Evolutionary conservation across 2,888 invertebrate species (phyloP).

Genomic region (Torymus aiolomorphi): DNA sequence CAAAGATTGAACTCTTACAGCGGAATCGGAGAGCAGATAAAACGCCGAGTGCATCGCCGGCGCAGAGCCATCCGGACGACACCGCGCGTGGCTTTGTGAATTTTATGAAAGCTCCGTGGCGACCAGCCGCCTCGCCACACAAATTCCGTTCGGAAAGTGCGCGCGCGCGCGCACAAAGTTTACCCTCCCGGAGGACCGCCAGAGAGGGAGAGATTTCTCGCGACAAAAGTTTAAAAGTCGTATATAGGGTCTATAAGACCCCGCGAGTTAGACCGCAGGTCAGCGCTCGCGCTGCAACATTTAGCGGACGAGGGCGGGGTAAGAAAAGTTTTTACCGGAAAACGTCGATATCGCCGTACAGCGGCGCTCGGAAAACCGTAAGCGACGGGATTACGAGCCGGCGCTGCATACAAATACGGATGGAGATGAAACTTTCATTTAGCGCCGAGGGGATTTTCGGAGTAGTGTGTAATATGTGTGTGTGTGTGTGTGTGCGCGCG

Average conservation of each 20-base stretch:
- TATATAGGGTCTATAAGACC: no score
- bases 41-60: constrained; percentile 11
- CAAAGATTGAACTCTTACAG: no score
- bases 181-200: background rate
- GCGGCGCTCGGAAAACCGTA: constrained; percentile 59
- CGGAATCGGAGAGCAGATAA: constrained; percentile 1
- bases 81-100: no score
- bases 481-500: no score
- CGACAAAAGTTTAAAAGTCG: constrained; percentile 64
- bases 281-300: background rate
- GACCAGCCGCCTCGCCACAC: background rate
- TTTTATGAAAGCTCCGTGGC: background rate
- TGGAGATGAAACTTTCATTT: constrained; percentile 74
- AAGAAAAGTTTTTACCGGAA: constrained; percentile 8
- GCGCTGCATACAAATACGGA: constrained; percentile 69
- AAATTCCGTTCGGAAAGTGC: background rate
- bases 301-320: constrained; percentile 33
- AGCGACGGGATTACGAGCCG: constrained; percentile 59
- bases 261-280: no score
- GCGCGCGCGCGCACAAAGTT: background rate
- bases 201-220: constrained; percentile 55
- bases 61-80: constrained; percentile 17
- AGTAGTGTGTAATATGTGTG: no score
- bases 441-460: constrained; percentile 62
- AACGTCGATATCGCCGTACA: constrained; percentile 42